Conservation (phyloP, 2,888 invertebrate genomes). For the Chymomyza procnemis region DNA sequence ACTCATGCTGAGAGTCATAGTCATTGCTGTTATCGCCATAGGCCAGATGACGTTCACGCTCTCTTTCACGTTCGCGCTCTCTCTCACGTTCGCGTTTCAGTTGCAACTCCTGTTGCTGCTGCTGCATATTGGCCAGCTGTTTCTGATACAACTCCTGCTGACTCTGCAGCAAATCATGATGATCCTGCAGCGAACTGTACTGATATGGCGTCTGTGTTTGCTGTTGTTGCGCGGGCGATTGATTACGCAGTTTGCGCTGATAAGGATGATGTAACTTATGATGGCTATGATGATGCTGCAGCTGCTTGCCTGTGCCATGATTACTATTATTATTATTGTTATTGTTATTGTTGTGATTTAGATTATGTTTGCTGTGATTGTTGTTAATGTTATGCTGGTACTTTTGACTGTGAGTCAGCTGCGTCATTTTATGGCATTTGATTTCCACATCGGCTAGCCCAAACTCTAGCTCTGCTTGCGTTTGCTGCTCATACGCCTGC, state of each 20-base stretch:
- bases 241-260: constrained; percentile 53
- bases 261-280: constrained; percentile 56
- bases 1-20: constrained; percentile 71
- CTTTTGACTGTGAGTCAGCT: constrained; percentile 51
- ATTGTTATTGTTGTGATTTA: constrained; percentile 45
- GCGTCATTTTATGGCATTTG: constrained; percentile 38
- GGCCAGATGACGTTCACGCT: constrained; percentile 34
- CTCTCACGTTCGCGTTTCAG: constrained; percentile 43
- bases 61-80: constrained; percentile 35
- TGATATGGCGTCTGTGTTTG: constrained; percentile 55
- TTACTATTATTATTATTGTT: constrained; percentile 30
- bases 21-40: constrained; percentile 54
- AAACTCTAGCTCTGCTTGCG: constrained; percentile 62
- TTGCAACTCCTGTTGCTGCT: constrained; percentile 40
- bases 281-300: constrained; percentile 8
- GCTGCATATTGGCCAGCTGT: constrained; percentile 64
- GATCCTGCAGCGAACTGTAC: constrained; percentile 58
- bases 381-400: constrained; percentile 67
- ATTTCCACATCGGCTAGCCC: constrained; percentile 68
- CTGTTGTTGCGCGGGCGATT: constrained; percentile 31
- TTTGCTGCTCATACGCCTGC: constrained; percentile 63
- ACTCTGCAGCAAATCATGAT: constrained; percentile 59
- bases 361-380: constrained; percentile 46
- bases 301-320: background rate
- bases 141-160: constrained; percentile 73